A percentile compares a stretch with the other conserved stretches of the same genome.
These are phyloP conservation scores for Clamator glandarius DNA, from an alignment of 2,797 vertebrate genomes.

Conservation along the genomic window DNA sequence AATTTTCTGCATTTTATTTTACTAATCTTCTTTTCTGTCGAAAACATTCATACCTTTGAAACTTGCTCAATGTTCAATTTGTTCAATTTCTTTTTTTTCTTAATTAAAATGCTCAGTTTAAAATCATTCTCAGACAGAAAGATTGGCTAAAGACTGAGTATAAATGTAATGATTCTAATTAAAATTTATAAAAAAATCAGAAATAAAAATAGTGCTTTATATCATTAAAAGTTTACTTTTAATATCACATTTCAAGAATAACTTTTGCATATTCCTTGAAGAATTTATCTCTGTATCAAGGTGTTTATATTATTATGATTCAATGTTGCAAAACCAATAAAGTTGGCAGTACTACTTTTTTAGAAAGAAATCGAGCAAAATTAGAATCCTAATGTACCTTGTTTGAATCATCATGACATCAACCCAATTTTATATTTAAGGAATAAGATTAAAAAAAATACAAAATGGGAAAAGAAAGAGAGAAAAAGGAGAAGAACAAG, in stretches of 20 bases:
- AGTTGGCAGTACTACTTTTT: not conserved
- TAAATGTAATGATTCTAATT: not conserved
- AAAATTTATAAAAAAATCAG: not conserved
- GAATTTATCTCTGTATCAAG: not conserved
- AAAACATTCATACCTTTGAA: not conserved
- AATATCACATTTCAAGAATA: not conserved
- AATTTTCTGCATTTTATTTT: not conserved
- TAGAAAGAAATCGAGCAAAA: not conserved
- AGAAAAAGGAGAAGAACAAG: too few species aligned
- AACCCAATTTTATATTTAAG: not conserved
- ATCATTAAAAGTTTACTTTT: not conserved
- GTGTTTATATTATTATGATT: not conserved
- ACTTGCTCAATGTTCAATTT: not conserved
- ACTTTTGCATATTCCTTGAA: not conserved
- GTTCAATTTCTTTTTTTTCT: not conserved
- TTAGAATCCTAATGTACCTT: not conserved
- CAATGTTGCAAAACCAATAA: not conserved
- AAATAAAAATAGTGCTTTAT: not conserved
- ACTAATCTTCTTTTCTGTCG: not conserved
- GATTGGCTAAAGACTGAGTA: not conserved
- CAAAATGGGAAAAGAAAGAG: too few species aligned
- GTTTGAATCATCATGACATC: not conserved
- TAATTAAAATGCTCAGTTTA: not conserved
- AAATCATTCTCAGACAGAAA: not conserved
- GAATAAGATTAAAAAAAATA: accelerated